These are phyloP conservation scores for Erebia aethiops DNA, from an alignment of 2,888 invertebrate genomes.

Conservation along the genomic window DNA sequence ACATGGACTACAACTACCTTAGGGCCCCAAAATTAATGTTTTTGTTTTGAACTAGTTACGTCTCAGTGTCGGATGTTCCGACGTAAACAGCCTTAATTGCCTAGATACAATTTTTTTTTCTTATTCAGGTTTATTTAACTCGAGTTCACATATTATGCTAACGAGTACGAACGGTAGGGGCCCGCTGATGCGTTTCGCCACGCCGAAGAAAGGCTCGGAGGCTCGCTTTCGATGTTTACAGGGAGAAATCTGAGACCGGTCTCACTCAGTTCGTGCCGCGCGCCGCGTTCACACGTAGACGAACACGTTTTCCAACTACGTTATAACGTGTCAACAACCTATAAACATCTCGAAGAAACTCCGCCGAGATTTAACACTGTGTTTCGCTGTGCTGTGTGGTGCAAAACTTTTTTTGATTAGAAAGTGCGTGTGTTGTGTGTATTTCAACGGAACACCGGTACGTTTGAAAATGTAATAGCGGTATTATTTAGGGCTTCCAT, in stretches of 20 bases:
- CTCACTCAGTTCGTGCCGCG: constrained; percentile 55
- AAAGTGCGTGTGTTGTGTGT: constrained; percentile 43
- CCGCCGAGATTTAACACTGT: constrained; percentile 30
- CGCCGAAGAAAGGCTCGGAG: constrained; percentile 74
- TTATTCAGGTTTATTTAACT: background rate
- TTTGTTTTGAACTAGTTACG: no score
- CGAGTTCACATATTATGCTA: constrained; percentile 15
- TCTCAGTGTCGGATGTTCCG: no score
- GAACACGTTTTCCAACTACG: constrained; percentile 47
- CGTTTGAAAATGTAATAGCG: constrained; percentile 57
- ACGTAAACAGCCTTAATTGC: no score
- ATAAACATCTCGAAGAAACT: constrained; percentile 34
- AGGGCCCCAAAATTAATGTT: no score
- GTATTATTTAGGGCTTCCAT: constrained; percentile 57
- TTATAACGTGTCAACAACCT: constrained; percentile 38
- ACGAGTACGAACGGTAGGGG: constrained; percentile 56
- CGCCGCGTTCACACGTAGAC: constrained; percentile 52
- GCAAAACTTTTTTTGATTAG: constrained; percentile 44
- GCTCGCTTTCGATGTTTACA: constrained; percentile 81
- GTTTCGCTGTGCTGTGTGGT: constrained; percentile 41
- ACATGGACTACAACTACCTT: no score
- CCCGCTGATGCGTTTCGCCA: constrained; percentile 64
- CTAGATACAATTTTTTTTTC: background rate
- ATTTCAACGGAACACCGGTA: constrained; percentile 66
- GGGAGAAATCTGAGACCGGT: constrained; percentile 80